phyloP scores from a whole-genome alignment of 1,140 invertebrate genomes.

The Drosophila nebulosa region DNA sequence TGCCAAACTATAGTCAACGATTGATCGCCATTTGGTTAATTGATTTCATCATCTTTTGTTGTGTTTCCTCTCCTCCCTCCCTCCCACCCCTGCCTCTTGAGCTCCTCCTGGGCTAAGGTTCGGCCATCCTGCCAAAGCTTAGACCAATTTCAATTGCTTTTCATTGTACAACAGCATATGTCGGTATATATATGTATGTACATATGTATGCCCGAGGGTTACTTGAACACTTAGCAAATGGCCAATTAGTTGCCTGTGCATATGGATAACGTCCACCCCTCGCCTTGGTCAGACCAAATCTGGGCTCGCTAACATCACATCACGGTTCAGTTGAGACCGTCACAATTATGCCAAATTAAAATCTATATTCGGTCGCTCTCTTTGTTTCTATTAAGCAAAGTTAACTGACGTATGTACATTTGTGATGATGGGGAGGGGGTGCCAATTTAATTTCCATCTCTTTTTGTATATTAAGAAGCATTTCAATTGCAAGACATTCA shows the following conservation, averaged over 20 bases:
- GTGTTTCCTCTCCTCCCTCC: background rate
- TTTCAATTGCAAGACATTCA: constrained; percentile 35
- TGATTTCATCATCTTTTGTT: constrained; percentile 49
- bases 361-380: constrained; percentile 63
- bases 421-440: background rate
- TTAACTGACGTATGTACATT: constrained; percentile 33
- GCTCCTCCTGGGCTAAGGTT: background rate
- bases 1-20: constrained; percentile 5
- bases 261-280: no score
- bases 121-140: background rate
- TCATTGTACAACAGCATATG: no score
- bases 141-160: constrained; percentile 34
- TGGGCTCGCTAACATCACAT: background rate
- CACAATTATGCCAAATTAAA: constrained; percentile 75
- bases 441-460: no score
- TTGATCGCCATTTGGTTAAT: constrained; percentile 65
- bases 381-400: constrained; percentile 72
- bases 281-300: background rate
- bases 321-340: constrained; percentile 1
- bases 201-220: background rate
- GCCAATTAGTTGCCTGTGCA: no score
- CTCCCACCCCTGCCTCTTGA: no score
- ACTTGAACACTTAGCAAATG: no score
- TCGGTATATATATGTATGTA: background rate
- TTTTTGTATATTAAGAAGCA: no score